Evolutionary conservation across 2,113 vertebrate genomes (phyloP), one percentile per base, ranked within the genome.

Genomic region (Ancistrus triradiatus): DNA sequence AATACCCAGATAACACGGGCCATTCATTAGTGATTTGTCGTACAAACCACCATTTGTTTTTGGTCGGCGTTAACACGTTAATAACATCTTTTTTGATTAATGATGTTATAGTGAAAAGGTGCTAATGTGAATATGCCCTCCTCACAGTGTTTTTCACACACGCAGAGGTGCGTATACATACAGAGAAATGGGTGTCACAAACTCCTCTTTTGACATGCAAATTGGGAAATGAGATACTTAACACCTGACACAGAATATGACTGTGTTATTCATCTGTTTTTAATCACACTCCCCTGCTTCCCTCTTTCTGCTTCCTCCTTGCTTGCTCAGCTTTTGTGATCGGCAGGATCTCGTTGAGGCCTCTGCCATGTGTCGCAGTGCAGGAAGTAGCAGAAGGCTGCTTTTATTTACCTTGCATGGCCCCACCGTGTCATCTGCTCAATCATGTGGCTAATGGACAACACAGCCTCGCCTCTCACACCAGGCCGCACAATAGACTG

Each of bases 381-480:
- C 88, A 90, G 89, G 87, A 89, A 90, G 87, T 89, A 90, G 90
- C 96, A 97, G 94, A 95, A 95, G 95, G 93, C 83, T 76, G 82
- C 79, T 84, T 86, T 90, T 93, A 91, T 95, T 97, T 95, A 93
- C 94, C 91, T 93, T 89, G 55, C 70, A 79, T 64, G 78, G 79
- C 79, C 88, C 90, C 87, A 85, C 90, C 84, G 52, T 97, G 93
- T 97, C 95, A 95, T 95, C 92, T 89, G 93, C 84, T 92, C 93
- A 95, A 97, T 94, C 87, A 86, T 92, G 92, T 92, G 90, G 90
- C 91, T 97, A 97, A 97, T 95, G 85, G 74, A 91, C 80, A 81
- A 88, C 73, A 75, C 80, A 7, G 72, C 84, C 84, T 86, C 86
- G 83, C 85, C 81, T 83, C 90, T 85, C 85, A 81, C 71, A 68